These are phyloP conservation scores for Athalia circularis DNA, from an alignment of 2,888 invertebrate species.

Conservation along the genomic window DNA sequence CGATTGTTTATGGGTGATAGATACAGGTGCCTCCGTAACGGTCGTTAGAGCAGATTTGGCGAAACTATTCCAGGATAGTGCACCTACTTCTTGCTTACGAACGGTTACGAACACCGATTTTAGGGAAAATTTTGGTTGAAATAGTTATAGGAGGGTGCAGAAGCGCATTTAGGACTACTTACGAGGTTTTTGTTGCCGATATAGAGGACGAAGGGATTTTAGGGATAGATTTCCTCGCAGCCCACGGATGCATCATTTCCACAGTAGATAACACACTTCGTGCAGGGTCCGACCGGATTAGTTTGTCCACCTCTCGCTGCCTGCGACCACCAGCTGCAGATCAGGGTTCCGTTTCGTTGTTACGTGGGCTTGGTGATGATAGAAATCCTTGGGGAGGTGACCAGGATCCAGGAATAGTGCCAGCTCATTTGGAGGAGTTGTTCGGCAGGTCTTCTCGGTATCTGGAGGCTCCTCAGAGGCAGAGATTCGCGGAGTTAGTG, in stretches of 20 bases:
- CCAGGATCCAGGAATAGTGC: no score
- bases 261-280: not conserved
- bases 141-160: not conserved
- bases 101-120: not conserved
- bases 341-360: no score
- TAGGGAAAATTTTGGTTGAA: not conserved
- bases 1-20: conserved; percentile 1
- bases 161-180: not conserved
- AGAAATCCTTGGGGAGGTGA: no score
- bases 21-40: not conserved
- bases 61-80: not conserved
- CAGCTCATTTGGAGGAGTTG: no score
- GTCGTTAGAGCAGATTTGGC: not conserved
- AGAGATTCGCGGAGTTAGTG: no score
- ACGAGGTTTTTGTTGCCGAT: not conserved
- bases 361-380: no score
- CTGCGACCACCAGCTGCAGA: no score
- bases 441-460: no score
- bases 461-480: no score
- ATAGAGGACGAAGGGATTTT: conserved; percentile 10
- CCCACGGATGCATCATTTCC: not conserved
- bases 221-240: conserved; percentile 14
- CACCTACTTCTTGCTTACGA: not conserved
- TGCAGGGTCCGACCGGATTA: no score
- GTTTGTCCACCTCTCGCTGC: no score